A percentile compares a stretch with the other conserved stretches of the same genome.
Conservation (phyloP, 2,888 invertebrate genomes). For the Anthoptus insignis region DNA sequence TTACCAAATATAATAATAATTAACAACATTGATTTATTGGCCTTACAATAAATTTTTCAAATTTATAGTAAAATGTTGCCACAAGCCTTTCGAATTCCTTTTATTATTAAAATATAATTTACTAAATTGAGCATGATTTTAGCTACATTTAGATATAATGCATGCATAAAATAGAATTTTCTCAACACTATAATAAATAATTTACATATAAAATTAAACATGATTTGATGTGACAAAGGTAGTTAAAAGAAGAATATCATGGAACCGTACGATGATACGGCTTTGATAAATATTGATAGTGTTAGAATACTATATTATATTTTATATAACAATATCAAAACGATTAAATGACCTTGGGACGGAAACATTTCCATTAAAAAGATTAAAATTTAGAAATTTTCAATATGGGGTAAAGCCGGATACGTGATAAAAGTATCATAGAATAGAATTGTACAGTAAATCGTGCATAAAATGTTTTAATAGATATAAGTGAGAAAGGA, state of each 20-base stretch:
- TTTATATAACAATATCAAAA: slow-evolving; percentile 65
- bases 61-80: slow-evolving; percentile 62
- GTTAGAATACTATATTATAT: slow-evolving; percentile 57
- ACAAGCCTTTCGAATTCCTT: slow-evolving; percentile 77
- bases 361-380: slow-evolving; percentile 78
- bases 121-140: slow-evolving; percentile 40
- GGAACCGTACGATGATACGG: slow-evolving; percentile 55
- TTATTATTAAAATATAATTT: slow-evolving; percentile 59
- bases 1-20: slow-evolving; percentile 74
- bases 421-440: neutral
- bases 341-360: slow-evolving; percentile 83
- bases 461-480: neutral
- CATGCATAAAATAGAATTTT: slow-evolving; percentile 34
- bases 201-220: slow-evolving; percentile 10
- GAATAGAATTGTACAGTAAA: neutral
- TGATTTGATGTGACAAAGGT: slow-evolving; percentile 17
- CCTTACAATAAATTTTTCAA: slow-evolving; percentile 60
- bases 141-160: slow-evolving; percentile 30
- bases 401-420: slow-evolving; percentile 6
- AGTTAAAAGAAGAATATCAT: slow-evolving; percentile 11
- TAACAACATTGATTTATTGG: slow-evolving; percentile 72
- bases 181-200: slow-evolving; percentile 12
- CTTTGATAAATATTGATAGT: slow-evolving; percentile 51
- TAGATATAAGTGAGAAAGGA: slow-evolving; percentile 1
- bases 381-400: slow-evolving; percentile 32